phyloP scores from a whole-genome alignment of 2,113 vertebrate genomes.

The Cyphomyrus plagiostoma region DNA sequence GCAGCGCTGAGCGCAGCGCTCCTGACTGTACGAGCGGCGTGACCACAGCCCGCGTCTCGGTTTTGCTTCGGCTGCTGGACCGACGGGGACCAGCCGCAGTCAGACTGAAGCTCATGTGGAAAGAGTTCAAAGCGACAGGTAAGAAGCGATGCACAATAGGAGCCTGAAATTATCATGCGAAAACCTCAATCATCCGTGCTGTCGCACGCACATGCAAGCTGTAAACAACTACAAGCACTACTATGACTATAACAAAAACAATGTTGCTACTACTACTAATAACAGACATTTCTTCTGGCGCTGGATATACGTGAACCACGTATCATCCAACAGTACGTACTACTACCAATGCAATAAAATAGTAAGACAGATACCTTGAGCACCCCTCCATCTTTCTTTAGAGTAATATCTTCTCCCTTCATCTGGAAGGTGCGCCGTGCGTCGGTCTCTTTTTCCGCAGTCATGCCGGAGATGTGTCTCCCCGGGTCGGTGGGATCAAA shows the following conservation, averaged over 20 bases:
- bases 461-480: conserved; percentile 50
- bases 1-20: too few species aligned
- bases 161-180: background rate
- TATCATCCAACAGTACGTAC: background rate
- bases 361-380: conserved; percentile 69
- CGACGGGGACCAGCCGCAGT: background rate
- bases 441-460: conserved; percentile 75
- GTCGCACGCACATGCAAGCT: background rate
- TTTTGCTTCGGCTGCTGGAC: background rate
- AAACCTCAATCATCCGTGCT: background rate
- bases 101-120: background rate
- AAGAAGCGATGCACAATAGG: background rate
- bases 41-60: background rate
- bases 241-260: background rate
- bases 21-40: too few species aligned
- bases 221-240: background rate
- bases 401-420: conserved; percentile 79
- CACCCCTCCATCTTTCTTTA: conserved; percentile 81
- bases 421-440: conserved; percentile 49
- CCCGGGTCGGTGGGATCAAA: background rate
- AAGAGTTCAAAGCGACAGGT: background rate
- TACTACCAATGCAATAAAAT: background rate
- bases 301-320: background rate
- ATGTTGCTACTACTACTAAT: background rate
- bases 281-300: background rate